Base-by-base conservation (phyloP, 2,113 vertebrate species). In the Zeus faber region DNA sequence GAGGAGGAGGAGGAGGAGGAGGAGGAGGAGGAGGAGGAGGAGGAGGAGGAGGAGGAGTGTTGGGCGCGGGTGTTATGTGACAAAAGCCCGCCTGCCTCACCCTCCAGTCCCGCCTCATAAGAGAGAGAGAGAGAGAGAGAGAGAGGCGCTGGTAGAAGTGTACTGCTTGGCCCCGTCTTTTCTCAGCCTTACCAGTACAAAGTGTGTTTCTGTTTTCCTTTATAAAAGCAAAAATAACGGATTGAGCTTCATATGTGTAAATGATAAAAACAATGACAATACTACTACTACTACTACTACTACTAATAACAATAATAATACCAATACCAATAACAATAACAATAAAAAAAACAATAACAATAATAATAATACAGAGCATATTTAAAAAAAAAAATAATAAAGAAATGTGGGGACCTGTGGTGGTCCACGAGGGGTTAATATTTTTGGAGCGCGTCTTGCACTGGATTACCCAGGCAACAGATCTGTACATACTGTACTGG, bases 51-150 rank as follows among this genome's bases (percentile, higher is more conserved):
- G n/a, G 59, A 53, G 20, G 33, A 49, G 54, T 43, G 58, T 18
- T 62, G 53, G 62, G 64, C 73, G 75, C 60, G n/a, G n/a, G 83
- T 70, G 76, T 70, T 63, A 61, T 76, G 72, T 79, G 79, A 86
- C 79, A 80, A 86, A 85, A 74, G 70, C 83, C 80, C 84, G 85
- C 82, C 87, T 58, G 65, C 51, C 44, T 63, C 40, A 41, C n/a
- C 49, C 51, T 21, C 16, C 79, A 72, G 69, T 76, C 77, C 79
- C 76, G 70, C 77, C 77, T 72, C 58, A n/a, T 58, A 54, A 60
- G 58, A 31, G 59, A 39, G 76, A 27, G 67, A 40, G 62, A 54
- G 43, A 22, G 56, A 14, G 60, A 26, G 53, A 40, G 37, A 21
- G 18, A 44, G 41, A 10, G 41, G 21, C 11, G 44, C 22, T 49